phyloP scores from a whole-genome alignment of 2,888 invertebrate genomes.

The Cryptus viduatorius region DNA sequence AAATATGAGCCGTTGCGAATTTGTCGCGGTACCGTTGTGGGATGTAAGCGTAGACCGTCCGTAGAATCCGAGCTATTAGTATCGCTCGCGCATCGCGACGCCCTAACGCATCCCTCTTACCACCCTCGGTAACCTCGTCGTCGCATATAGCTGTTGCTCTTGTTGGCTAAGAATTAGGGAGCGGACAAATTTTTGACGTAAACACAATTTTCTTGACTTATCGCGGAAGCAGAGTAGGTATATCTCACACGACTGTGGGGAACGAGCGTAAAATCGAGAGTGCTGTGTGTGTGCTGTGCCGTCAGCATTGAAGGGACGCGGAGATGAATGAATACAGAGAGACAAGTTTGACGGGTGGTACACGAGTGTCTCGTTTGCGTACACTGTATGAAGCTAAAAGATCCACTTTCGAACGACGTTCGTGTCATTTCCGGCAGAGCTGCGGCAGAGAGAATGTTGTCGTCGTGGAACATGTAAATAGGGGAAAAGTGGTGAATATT shows the following conservation, averaged over 20 bases:
- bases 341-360: constrained; percentile 18
- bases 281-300: not conserved
- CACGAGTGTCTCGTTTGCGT: not conserved
- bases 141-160: constrained; percentile 8
- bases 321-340: not conserved
- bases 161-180: constrained; percentile 44
- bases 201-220: constrained; percentile 25
- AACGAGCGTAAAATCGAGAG: not conserved
- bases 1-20: constrained; percentile 64
- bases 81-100: constrained; percentile 43
- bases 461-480: not conserved
- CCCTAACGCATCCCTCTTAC: constrained; percentile 24
- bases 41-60: constrained; percentile 8
- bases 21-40: constrained; percentile 41
- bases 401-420: not conserved
- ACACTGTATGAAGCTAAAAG: not conserved
- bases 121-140: not conserved
- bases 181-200: constrained; percentile 43
- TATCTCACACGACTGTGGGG: not conserved
- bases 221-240: not conserved
- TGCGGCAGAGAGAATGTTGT: not conserved
- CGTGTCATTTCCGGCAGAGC: not conserved
- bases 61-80: constrained; percentile 42
- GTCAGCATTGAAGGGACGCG: not conserved
- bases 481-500: too few relatives aligned